These are phyloP conservation scores for Takifugu flavidus DNA, from an alignment of 2,113 vertebrate species.

Conservation along the genomic window DNA sequence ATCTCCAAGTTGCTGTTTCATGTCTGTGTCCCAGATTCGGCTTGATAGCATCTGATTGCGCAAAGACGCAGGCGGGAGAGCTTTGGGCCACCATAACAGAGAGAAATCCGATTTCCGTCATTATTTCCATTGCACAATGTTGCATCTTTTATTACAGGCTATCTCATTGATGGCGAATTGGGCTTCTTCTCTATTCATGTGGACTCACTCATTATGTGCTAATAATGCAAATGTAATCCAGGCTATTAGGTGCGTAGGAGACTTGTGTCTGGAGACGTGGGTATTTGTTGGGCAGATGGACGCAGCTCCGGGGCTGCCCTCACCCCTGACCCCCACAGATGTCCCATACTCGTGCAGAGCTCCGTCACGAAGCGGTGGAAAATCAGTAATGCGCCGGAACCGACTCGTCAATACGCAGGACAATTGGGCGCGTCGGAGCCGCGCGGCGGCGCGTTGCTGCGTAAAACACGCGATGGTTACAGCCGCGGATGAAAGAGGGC, in stretches of 20 bases:
- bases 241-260: constrained; percentile 58
- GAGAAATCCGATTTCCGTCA: constrained; percentile 48
- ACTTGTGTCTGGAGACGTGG: constrained; percentile 53
- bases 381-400: constrained; percentile 85
- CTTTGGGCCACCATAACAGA: constrained; percentile 46
- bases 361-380: constrained; percentile 69
- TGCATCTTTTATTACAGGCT: constrained; percentile 36
- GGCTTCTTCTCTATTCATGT: constrained; percentile 23
- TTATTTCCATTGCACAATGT: constrained; percentile 48
- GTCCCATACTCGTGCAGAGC: constrained; percentile 73
- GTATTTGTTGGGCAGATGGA: constrained; percentile 85
- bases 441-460: constrained; percentile 68
- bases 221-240: constrained; percentile 54
- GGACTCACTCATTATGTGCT: constrained; percentile 39
- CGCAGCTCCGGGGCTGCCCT: constrained; percentile 73
- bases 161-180: constrained; percentile 49
- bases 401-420: constrained; percentile 75
- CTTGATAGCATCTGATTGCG: constrained; percentile 57
- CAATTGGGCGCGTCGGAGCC: constrained; percentile 82
- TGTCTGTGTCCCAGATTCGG: constrained; percentile 62
- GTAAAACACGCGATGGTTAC: constrained; percentile 73
- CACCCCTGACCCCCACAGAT: constrained; percentile 86
- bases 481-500: constrained; percentile 76
- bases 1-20: constrained; percentile 61
- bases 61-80: constrained; percentile 20